Evolutionary conservation across 2,888 invertebrate species (phyloP).

Genomic region (Lasioglossum marginatum): DNA sequence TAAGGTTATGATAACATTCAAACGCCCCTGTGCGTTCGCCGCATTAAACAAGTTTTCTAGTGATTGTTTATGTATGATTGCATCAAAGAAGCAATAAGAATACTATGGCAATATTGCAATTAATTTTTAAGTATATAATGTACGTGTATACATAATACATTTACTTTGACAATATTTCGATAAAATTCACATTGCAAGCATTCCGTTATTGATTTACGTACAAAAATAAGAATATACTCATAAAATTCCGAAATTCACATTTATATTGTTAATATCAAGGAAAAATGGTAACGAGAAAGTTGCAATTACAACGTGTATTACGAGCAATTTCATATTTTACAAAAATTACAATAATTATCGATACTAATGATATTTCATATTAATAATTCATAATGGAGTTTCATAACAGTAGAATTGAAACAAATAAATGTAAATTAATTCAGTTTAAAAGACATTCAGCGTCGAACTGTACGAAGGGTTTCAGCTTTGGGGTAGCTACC

Average conservation of each 20-base stretch:
- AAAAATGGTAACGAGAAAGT: not conserved
- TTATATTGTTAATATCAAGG: not conserved
- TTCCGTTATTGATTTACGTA: too few relatives aligned
- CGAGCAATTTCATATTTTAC: not conserved
- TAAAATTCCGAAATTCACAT: not conserved
- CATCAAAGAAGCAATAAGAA: not conserved
- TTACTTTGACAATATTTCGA: not conserved
- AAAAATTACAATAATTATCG: not conserved
- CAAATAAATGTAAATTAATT: not conserved
- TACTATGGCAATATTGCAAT: not conserved
- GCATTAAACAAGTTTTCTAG: too few relatives aligned
- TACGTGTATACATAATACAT: not conserved
- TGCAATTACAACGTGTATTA: not conserved
- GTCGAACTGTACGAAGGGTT: not conserved
- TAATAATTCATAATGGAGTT: not conserved
- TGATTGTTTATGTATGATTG: too few relatives aligned
- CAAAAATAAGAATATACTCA: not conserved
- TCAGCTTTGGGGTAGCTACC: constrained; percentile 73
- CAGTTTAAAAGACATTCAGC: constrained; percentile 20
- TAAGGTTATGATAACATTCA: too few relatives aligned
- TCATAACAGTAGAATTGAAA: not conserved
- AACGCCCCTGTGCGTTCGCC: not conserved
- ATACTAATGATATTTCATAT: too few relatives aligned
- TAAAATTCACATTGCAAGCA: not conserved
- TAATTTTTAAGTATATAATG: not conserved